Evolutionary conservation across 2,797 vertebrate genomes (phyloP), one percentile per base, ranked within the genome.

Genomic region (Artibeus jamaicensis): DNA sequence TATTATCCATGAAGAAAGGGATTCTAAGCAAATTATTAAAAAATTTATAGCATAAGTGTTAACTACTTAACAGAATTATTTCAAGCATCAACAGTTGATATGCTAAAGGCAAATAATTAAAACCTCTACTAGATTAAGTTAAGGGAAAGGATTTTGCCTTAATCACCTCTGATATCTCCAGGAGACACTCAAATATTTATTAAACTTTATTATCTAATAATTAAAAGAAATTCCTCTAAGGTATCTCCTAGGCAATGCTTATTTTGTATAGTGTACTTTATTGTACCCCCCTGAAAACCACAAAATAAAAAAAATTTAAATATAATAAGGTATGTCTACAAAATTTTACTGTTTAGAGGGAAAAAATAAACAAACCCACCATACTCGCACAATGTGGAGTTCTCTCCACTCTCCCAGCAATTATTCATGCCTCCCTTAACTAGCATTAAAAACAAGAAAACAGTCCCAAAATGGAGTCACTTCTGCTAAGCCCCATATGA

Each of bases 181-280:
- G n/a, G 50, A 96, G 24, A 68, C 19, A 74, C n/a, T 85, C 50
- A 92, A 94, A 29, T 68, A 85, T 91, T 89, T 94, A 89, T 87
- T 90, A 89, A 89, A 89, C 53, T 57, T 59, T 97, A 89, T 86
- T 59, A 97, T 71, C 62, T 93, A 95, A 83, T 89, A 94, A 95
- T 78, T 94, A 85, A 62, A 91, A 90, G 11, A 85, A 92, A 89
- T 70, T 91, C 34, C 6, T 67, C 68, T 62, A 93, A 50, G n/a
- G 9, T 9, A 78, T 88, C 29, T 78, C 62, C 55, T 89, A 71
- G 21, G 22, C 32, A 86, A 89, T n/a, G 15, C 15, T 89, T 91
- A 96, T 67, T 85, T 82, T 84, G 55, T 86, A n/a, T 48, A 91
- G 6, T 14, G 26, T 62, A 93, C 29, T 42, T 57, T 81, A 79